Conservation (phyloP, 2,797 vertebrate species). For the Pipistrellus pipistrellus region DNA sequence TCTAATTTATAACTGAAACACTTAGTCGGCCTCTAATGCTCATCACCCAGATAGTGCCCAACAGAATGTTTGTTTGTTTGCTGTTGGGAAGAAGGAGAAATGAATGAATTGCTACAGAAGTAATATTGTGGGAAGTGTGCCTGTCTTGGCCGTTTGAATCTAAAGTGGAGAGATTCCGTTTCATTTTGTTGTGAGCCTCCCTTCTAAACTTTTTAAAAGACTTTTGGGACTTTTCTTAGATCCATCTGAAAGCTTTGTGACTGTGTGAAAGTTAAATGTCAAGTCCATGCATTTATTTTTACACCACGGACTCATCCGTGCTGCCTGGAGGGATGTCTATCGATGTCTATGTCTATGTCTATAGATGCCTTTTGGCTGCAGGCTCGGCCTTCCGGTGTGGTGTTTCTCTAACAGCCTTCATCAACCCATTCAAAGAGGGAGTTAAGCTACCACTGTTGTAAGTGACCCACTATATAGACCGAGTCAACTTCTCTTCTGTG, state of each 20-base stretch:
- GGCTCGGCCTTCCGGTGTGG: not conserved
- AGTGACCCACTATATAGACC: not conserved
- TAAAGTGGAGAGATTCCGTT: not conserved
- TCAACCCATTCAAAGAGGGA: not conserved
- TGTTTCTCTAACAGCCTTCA: not conserved
- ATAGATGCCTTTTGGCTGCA: not conserved
- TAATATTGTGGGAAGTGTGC: not conserved
- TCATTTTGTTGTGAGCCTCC: not conserved
- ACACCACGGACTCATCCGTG: not conserved
- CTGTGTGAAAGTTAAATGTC: not conserved
- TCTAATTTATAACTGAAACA: not conserved
- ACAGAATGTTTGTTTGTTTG: not conserved
- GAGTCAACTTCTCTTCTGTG: not conserved
- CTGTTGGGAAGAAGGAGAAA: not conserved
- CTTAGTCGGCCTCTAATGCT: not conserved
- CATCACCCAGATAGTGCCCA: not conserved
- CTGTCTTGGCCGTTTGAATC: not conserved
- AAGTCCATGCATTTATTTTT: slow-evolving; percentile 7
- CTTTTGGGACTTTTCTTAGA: slow-evolving; percentile 13
- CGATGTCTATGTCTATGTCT: too few species aligned
- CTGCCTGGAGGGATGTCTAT: not conserved
- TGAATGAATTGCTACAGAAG: not conserved
- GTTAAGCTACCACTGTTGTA: not conserved
- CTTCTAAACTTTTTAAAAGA: not conserved
- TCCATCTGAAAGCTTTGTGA: not conserved